Percentiles rank a stretch among this genome's conserved stretches.
These are phyloP conservation scores for Chaenocephalus aceratus DNA, from an alignment of 2,113 vertebrate species.

Conservation along the genomic window DNA sequence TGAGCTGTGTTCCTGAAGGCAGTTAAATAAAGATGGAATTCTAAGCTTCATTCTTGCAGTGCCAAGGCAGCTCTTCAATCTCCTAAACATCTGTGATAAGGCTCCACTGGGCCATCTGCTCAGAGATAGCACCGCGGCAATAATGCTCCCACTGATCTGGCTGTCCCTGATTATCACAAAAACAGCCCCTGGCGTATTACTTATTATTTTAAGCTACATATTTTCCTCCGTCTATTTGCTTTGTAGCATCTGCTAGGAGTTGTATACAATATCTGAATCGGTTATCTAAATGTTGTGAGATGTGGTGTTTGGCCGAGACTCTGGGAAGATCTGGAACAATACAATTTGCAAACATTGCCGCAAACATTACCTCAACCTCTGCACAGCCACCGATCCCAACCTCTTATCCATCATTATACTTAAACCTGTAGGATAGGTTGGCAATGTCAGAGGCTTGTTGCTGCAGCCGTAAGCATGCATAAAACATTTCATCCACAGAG, in stretches of 20 bases:
- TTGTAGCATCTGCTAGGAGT: constrained; percentile 1
- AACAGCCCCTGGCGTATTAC: background rate
- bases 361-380: background rate
- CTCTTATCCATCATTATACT: background rate
- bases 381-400: background rate
- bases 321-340: constrained; percentile 15
- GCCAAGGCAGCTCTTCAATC: constrained; percentile 62
- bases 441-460: background rate
- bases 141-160: constrained; percentile 57
- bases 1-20: constrained; percentile 40
- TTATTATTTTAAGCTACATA: constrained; percentile 14
- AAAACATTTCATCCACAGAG: background rate
- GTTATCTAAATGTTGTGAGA: constrained; percentile 7
- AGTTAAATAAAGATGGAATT: constrained; percentile 52
- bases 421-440: background rate
- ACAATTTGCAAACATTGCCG: background rate
- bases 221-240: constrained; percentile 4
- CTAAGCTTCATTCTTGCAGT: constrained; percentile 40
- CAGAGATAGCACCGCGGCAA: constrained; percentile 49
- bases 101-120: constrained; percentile 69
- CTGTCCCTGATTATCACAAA: constrained; percentile 43
- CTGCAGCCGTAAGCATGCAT: background rate
- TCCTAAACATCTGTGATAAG: constrained; percentile 73
- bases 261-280: constrained; percentile 8
- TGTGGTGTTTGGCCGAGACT: background rate